Base-by-base conservation (phyloP, 2,888 invertebrate species). In the Epiblema foenella region DNA sequence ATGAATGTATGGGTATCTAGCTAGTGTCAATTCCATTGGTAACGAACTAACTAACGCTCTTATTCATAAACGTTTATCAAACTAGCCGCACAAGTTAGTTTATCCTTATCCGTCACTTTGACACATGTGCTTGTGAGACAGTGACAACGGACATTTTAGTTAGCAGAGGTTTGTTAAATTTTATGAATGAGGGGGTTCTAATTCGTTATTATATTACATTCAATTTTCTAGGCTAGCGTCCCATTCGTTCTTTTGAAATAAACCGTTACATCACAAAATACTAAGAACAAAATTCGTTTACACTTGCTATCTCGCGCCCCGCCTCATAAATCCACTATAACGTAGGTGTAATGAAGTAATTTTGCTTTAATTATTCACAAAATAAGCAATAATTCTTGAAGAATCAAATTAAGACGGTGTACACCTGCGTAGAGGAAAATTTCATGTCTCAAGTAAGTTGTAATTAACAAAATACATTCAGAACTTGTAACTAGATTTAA, bases 381-480 rank as follows among this genome's bases (percentile, higher is more conserved):
- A 80, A 87, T 84, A 81, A 67, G 71, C 84, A 78, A 81, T 85
- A 88, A 84, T 86, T 87, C 85, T 85, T 83, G 81, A 82, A 80
- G 79, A 79, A 78, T 80, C 81, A 81, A 83, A 85, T 84, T 83
- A 82, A 81, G 78, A 18, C 63, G 75, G 64, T 75, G 77, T 78
- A 75, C 90, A 89, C 89, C 89, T 90, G 91, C 80, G 83, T 77
- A 82, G 77, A 77, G 78, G 85, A 89, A 89, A 90, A 91, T 90
- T 92, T 92, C 90, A 87, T 90, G 88, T 87, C 80, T 84, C 84
- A 88, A 89, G 89, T 91, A 88, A 86, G 85, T 85, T 86, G 90
- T 92, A 92, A 93, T 93, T 91, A 89, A 91, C 91, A 91, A 91
- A 93, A 93, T 91, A 91, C 91, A 92, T 92, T 92, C 91, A 87